phyloP scores from a whole-genome alignment of 2,113 vertebrate species.

The Notechis scutatus region DNA sequence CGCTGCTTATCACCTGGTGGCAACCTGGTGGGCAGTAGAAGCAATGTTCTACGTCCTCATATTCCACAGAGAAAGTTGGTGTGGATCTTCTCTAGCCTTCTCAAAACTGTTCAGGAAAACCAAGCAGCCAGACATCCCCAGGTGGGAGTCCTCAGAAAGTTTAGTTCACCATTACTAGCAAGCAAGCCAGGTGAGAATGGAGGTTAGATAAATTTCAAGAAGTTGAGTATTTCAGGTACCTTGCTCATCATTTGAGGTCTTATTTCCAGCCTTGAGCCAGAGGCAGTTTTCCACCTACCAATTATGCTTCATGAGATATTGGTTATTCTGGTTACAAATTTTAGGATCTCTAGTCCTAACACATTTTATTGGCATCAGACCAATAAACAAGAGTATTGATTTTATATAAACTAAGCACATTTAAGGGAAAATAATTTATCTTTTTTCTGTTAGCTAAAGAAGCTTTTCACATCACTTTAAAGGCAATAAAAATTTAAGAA shows the following conservation, averaged over 20 bases:
- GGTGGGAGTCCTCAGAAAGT: neutral
- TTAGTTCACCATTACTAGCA: neutral
- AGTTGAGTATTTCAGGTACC: neutral
- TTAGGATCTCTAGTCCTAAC: neutral
- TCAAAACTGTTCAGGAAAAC: neutral
- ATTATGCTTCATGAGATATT: neutral
- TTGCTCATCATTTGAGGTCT: neutral
- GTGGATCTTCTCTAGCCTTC: neutral
- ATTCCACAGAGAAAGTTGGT: neutral
- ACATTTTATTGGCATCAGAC: neutral
- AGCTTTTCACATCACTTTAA: conserved; percentile 69
- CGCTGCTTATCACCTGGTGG: neutral
- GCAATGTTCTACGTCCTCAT: neutral
- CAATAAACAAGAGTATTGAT: neutral
- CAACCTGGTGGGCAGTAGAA: neutral
- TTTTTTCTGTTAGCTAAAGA: neutral
- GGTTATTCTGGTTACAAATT: neutral
- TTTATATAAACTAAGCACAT: neutral
- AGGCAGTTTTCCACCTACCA: neutral
- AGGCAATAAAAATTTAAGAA: conserved; percentile 41
- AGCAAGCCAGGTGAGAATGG: neutral
- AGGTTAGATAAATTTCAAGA: neutral
- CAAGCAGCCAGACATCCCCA: neutral
- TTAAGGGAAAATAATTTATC: neutral
- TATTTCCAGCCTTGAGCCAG: neutral